Evolutionary conservation across 2,113 vertebrate species (phyloP), one percentile per base, ranked within the genome.

Genomic region (Corydoras sp.): DNA sequence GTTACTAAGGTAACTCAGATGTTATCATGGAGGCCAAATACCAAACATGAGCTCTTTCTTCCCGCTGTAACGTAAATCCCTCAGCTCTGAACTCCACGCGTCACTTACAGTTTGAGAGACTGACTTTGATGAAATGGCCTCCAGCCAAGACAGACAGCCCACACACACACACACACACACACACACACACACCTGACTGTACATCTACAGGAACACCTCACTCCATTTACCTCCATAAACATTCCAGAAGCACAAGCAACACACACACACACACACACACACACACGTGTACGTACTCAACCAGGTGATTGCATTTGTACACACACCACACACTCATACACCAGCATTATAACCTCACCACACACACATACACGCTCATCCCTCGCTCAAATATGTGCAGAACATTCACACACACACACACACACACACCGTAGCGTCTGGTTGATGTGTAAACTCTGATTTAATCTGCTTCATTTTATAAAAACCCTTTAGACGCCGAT

Each of bases 111-210:
- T 87, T 85, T 85, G 76, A 69, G 35, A 83, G 82, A 85, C 79
- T 82, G 80, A 86, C 85, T 84, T 86, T 87, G 88, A 90, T 24
- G 75, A 83, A 83, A 80, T 83, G 85, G 86, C 76, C 51, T 65
- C 49, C 54, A 14, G 84, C 85, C 69, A 86, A 82, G 58, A 77
- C 77, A 65, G 74, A 79, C 68, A 60, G 76, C 71, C 74, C 51
- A 58, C 74, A 76, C 77, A 61, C 74, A 74, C 79, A 75, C 81
- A 75, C 83, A 83, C 84, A 82, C 83, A 68, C 65, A 72, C 65
- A 64, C 69, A 69, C 49, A 65, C 70, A 74, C 76, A 61, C 69
- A 72, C 59, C 54, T 53, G 51, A 53, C n/a, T 56, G 54, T 56
- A 56, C 12, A n/a, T 76, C 81, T 76, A 78, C 83, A 77, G 48